phyloP scores from a whole-genome alignment of 1,140 invertebrate genomes.

The Atta cephalotes region DNA sequence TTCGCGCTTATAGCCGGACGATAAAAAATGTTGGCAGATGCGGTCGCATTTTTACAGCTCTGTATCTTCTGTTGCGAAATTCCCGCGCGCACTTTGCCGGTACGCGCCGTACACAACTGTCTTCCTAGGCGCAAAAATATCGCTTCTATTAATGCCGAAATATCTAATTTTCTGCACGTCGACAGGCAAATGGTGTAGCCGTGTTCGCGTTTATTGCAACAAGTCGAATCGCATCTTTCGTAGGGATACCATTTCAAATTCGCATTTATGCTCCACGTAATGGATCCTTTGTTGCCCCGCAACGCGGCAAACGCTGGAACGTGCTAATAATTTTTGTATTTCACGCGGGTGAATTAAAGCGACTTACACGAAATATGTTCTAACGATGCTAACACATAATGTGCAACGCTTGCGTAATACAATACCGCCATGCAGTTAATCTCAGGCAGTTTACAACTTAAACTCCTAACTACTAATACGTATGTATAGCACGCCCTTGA shows the following conservation, averaged over 20 bases:
- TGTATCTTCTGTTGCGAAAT: slow-evolving; percentile 18
- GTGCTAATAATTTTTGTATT: slow-evolving; percentile 6
- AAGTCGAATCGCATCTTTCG: slow-evolving; percentile 3
- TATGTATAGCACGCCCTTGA: slow-evolving; percentile 28
- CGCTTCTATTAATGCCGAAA: slow-evolving; percentile 47
- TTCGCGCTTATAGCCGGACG: neutral
- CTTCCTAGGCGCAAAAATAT: neutral
- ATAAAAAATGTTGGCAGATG: slow-evolving; percentile 41
- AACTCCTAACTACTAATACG: slow-evolving; percentile 48
- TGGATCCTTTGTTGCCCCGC: neutral
- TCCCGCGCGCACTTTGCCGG: neutral
- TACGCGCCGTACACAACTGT: neutral
- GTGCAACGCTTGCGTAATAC: slow-evolving; percentile 6
- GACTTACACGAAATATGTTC: slow-evolving; percentile 3
- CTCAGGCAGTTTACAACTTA: slow-evolving; percentile 44
- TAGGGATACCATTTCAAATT: neutral
- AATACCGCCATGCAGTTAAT: slow-evolving; percentile 47
- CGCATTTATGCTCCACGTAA: neutral
- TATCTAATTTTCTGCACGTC: slow-evolving; percentile 44
- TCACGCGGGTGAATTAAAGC: neutral
- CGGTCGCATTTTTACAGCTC: slow-evolving; percentile 14
- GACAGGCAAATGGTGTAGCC: too few relatives aligned
- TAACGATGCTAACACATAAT: slow-evolving; percentile 8
- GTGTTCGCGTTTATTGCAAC: slow-evolving; percentile 44
- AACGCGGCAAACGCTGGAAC: neutral